phyloP scores from a whole-genome alignment of 37 sponge, comb jelly and placozoan genomes.

The Eunapius fragilis region DNA sequence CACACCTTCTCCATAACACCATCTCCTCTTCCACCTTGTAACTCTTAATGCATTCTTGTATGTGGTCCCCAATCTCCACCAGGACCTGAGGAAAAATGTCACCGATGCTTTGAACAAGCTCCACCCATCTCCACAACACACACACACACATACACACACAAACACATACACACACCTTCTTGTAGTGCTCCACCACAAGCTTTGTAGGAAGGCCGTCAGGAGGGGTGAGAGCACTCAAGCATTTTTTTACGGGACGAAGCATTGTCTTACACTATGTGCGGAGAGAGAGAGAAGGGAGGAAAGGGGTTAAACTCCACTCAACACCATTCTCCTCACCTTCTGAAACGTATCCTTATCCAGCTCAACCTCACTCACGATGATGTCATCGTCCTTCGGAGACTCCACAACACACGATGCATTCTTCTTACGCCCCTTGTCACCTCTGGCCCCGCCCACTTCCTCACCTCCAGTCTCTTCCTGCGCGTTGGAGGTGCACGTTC shows the following conservation, averaged over 20 bases:
- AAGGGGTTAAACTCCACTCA: no score
- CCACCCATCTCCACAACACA: neutral
- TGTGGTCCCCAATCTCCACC: conserved; percentile 83
- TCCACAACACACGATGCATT: no score
- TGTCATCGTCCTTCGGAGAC: no score
- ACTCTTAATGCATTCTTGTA: conserved; percentile 14
- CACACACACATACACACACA: neutral
- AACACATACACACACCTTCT: conserved; percentile 38
- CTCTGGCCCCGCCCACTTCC: no score
- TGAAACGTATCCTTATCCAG: no score
- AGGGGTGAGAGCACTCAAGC: conserved; percentile 47
- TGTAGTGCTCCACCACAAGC: conserved; percentile 66
- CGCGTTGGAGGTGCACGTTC: no score
- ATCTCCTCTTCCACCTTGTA: conserved; percentile 33
- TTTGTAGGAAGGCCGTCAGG: conserved; percentile 46
- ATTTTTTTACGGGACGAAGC: conserved; percentile 83
- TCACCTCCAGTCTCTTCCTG: no score
- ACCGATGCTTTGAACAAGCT: neutral
- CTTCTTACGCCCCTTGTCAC: no score
- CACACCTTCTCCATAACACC: conserved; percentile 72
- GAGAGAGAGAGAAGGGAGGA: no score
- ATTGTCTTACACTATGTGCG: no score
- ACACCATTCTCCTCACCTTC: no score
- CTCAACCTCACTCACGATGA: no score
- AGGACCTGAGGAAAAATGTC: conserved; percentile 40